Evolutionary conservation across 2,888 invertebrate genomes (phyloP).

Genomic region (Dorcus parallelipipedus): DNA sequence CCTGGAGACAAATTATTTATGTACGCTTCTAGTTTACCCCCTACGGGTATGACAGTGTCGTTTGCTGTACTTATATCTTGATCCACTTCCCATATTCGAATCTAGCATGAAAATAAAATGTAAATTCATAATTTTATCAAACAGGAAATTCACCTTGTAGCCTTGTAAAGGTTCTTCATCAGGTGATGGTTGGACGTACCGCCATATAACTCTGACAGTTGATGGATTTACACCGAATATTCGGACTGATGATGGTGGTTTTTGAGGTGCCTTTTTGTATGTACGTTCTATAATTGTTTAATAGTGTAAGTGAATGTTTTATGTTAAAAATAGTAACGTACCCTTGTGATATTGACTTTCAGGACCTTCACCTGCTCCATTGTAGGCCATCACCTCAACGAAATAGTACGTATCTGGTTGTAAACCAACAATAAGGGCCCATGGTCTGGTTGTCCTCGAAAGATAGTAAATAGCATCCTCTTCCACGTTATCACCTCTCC

Average conservation of each 20-base stretch:
- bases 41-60: slow-evolving; percentile 74
- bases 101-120: slow-evolving; percentile 51
- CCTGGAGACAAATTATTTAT: slow-evolving; percentile 73
- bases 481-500: slow-evolving; percentile 73
- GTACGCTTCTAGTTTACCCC: slow-evolving; percentile 73
- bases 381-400: slow-evolving; percentile 93
- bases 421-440: slow-evolving; percentile 90
- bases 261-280: slow-evolving; percentile 87
- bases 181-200: slow-evolving; percentile 85
- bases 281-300: slow-evolving; percentile 64
- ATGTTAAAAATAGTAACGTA: slow-evolving; percentile 33
- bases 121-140: background rate
- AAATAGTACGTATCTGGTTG: slow-evolving; percentile 90
- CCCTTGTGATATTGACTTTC: slow-evolving; percentile 85
- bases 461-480: slow-evolving; percentile 80
- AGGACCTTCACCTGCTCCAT: slow-evolving; percentile 93
- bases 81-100: slow-evolving; percentile 91
- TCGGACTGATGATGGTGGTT: slow-evolving; percentile 89
- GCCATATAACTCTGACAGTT: slow-evolving; percentile 85
- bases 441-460: slow-evolving; percentile 76
- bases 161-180: slow-evolving; percentile 93
- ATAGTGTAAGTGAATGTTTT: slow-evolving; percentile 2
- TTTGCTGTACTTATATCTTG: slow-evolving; percentile 92
- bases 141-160: slow-evolving; percentile 69
- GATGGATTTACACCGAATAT: slow-evolving; percentile 81